Percentiles rank a stretch among this genome's conserved stretches.
Evolutionary conservation across 2,888 invertebrate species (phyloP).

Genomic region (Apamea anceps): DNA sequence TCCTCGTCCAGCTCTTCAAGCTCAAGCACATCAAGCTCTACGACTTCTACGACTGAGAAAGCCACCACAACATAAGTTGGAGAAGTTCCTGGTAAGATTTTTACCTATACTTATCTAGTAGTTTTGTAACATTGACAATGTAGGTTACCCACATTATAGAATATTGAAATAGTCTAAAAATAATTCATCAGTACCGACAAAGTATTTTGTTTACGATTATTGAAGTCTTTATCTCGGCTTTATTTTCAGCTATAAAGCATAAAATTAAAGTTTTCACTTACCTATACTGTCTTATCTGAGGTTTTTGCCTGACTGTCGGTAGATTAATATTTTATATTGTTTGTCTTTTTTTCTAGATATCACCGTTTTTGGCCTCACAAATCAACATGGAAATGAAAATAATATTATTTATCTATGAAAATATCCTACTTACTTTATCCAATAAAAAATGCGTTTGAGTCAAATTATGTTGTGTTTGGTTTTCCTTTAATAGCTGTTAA

Average conservation of each 20-base stretch:
- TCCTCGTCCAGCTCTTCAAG: conserved; percentile 33
- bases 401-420: conserved; percentile 21
- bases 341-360: conserved; percentile 25
- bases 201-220: background rate
- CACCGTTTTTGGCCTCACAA: background rate
- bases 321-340: background rate
- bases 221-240: background rate
- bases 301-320: background rate
- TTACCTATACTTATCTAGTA: background rate
- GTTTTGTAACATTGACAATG: background rate
- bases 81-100: conserved; percentile 40
- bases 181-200: too few species aligned
- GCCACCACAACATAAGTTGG: conserved; percentile 11
- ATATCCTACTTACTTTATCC: conserved; percentile 30
- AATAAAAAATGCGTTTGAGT: conserved; percentile 43
- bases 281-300: background rate
- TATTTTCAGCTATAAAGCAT: background rate
- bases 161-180: background rate
- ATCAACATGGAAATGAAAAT: conserved; percentile 34
- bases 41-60: background rate
- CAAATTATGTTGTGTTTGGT: background rate
- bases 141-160: background rate
- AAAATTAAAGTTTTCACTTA: background rate
- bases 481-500: conserved; percentile 7
- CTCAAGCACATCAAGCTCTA: conserved; percentile 6